Conservation (phyloP, 2,888 invertebrate species). For the Callosobruchus maculatus region DNA sequence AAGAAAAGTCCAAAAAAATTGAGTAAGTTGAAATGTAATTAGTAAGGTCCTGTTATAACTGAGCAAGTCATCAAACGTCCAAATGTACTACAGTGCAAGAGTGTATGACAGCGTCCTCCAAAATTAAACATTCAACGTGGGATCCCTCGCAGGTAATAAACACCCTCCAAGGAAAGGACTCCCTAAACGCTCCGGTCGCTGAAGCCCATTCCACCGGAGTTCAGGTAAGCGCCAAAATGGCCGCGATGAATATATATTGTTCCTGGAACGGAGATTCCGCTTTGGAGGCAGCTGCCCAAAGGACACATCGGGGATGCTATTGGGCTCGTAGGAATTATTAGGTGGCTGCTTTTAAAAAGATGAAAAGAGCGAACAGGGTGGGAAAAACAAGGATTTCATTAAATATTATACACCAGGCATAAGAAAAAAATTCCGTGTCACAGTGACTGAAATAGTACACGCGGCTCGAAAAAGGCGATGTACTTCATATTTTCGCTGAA, state of each 20-base stretch:
- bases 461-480: no score
- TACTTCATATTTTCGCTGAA: no score
- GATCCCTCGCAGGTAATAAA: background rate
- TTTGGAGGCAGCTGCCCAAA: constrained; percentile 13
- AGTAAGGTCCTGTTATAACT: no score
- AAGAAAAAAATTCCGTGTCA: no score
- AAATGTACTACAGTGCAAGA: no score
- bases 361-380: background rate
- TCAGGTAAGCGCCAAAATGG: constrained; percentile 41
- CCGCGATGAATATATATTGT: constrained; percentile 40
- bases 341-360: background rate
- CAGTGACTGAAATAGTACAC: no score
- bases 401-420: no score
- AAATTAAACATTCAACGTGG: background rate
- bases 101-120: background rate
- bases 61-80: no score
- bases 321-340: background rate
- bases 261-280: background rate
- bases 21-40: no score
- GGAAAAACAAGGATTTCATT: background rate
- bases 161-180: background rate
- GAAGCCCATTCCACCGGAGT: constrained; percentile 40
- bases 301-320: constrained; percentile 3
- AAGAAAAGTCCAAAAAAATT: no score
- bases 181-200: constrained; percentile 34